Conservation (phyloP, 2,797 vertebrate genomes). For the Limnodromus scolopaceus region DNA sequence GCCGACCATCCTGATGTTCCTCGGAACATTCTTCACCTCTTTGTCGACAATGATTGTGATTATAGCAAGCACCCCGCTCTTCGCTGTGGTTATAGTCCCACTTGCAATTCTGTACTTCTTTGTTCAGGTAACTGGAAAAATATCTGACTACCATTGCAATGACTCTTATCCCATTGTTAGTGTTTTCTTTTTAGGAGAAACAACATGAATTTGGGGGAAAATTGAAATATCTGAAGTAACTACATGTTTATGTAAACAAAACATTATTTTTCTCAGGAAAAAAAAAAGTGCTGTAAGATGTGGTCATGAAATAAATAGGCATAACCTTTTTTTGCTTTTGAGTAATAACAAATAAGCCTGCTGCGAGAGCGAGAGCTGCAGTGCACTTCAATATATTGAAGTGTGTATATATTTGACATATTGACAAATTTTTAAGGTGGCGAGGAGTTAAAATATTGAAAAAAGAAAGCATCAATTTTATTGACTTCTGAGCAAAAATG, state of each 20-base stretch:
- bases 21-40: slow-evolving; percentile 86
- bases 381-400: background rate
- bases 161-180: background rate
- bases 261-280: background rate
- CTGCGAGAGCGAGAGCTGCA: background rate
- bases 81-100: slow-evolving; percentile 86
- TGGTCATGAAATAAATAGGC: background rate
- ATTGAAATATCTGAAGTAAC: background rate
- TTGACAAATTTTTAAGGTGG: background rate
- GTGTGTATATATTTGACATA: background rate
- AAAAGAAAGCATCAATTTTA: background rate
- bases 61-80: slow-evolving; percentile 88
- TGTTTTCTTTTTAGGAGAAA: background rate
- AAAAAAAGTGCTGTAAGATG: background rate
- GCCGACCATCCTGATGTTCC: slow-evolving; percentile 88
- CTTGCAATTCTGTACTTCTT: slow-evolving; percentile 88
- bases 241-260: background rate
- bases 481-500: background rate
- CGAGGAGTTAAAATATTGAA: background rate
- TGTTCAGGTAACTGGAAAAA: slow-evolving; percentile 87
- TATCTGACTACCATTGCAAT: accelerated
- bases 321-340: background rate
- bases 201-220: accelerated
- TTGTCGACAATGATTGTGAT: slow-evolving; percentile 91
- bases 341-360: background rate